Conservation (phyloP, 2,888 invertebrate species). For the Meteorus colon region DNA sequence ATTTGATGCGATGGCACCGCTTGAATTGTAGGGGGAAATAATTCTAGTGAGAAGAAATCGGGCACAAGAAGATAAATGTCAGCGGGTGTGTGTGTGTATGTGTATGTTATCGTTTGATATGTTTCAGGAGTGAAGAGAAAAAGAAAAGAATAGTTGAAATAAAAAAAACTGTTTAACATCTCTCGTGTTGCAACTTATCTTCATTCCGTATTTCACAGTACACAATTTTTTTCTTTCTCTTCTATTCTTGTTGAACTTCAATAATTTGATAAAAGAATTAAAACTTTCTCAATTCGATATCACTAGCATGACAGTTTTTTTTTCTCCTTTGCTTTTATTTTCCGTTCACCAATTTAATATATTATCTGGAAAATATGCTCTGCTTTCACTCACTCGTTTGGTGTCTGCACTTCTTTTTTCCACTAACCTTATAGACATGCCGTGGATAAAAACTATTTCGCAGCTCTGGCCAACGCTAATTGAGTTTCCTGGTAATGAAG, state of each 20-base stretch:
- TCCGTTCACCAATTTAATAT: conserved; percentile 13
- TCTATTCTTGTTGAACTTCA: neutral
- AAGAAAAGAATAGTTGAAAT: neutral
- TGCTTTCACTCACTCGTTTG: conserved; percentile 19
- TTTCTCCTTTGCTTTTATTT: neutral
- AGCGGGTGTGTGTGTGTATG: neutral
- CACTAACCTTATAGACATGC: conserved; percentile 6
- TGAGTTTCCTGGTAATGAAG: conserved; percentile 21
- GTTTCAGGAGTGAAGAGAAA: neutral
- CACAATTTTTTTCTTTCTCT: neutral
- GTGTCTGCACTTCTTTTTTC: neutral
- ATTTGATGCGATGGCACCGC: neutral
- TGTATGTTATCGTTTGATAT: neutral
- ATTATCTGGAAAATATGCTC: conserved; percentile 4
- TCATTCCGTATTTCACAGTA: conserved; percentile 1
- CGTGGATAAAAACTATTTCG: conserved; percentile 3
- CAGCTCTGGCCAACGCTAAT: conserved; percentile 26
- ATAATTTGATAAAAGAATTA: conserved; percentile 1
- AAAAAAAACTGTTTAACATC: conserved; percentile 2
- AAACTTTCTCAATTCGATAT: neutral
- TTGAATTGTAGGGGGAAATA: neutral
- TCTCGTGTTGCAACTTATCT: neutral
- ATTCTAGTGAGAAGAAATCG: neutral
- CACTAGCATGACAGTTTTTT: neutral
- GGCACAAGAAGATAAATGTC: neutral